Conservation (phyloP, 2,113 vertebrate genomes). For the Rhinolophus ferrumequinum region DNA sequence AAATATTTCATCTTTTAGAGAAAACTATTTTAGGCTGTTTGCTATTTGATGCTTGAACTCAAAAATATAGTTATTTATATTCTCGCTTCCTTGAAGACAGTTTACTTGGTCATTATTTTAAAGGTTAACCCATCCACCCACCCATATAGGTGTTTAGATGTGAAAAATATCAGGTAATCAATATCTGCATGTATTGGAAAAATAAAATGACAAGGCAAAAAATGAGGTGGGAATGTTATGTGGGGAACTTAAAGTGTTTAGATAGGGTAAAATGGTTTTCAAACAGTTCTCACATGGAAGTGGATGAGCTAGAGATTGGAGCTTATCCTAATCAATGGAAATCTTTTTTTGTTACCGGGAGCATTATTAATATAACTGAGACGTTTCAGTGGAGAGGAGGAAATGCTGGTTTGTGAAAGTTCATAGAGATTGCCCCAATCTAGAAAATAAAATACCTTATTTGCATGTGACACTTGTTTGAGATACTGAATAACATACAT, state of each 20-base stretch:
- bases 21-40: conserved; percentile 15
- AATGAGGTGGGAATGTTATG: not conserved
- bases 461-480: not conserved
- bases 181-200: not conserved
- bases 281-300: not conserved
- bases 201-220: not conserved
- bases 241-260: not conserved
- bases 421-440: not conserved
- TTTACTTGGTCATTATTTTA: not conserved
- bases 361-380: not conserved
- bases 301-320: not conserved
- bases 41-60: not conserved
- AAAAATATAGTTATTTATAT: not conserved
- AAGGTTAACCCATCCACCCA: not conserved
- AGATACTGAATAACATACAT: not conserved
- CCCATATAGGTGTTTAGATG: not conserved
- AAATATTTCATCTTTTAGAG: not conserved
- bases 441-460: not conserved
- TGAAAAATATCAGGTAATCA: not conserved
- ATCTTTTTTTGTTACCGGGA: not conserved
- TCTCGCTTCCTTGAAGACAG: not conserved
- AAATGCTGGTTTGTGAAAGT: not conserved
- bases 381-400: not conserved
- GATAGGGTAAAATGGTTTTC: not conserved
- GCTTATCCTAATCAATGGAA: not conserved